phyloP scores from a whole-genome alignment of 2,113 vertebrate species.

The Dasyurus viverrinus region DNA sequence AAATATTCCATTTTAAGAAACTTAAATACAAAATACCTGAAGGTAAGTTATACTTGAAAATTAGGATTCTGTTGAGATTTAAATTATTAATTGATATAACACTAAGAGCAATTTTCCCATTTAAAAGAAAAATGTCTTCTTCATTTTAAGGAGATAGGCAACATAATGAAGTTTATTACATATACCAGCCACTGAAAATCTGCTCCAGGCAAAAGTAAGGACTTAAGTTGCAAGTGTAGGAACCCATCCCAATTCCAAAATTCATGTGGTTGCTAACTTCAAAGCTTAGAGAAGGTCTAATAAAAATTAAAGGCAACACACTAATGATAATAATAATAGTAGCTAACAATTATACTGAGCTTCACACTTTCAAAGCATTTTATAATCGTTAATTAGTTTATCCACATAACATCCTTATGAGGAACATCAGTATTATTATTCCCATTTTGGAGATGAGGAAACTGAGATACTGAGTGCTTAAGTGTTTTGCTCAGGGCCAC shows the following conservation, averaged over 20 bases:
- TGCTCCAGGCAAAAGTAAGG: constrained; percentile 58
- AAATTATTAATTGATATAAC: constrained; percentile 68
- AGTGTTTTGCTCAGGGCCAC: constrained; percentile 39
- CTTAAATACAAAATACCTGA: constrained; percentile 61
- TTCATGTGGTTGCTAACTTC: constrained; percentile 73
- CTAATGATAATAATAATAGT: constrained; percentile 72
- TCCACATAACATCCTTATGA: constrained; percentile 65
- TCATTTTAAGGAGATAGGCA: constrained; percentile 55
- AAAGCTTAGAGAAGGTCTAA: constrained; percentile 66
- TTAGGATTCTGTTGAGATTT: constrained; percentile 26
- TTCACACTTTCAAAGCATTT: constrained; percentile 73
- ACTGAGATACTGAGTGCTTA: constrained; percentile 64
- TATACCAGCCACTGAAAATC: constrained; percentile 41
- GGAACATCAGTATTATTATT: constrained; percentile 70
- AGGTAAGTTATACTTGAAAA: constrained; percentile 57
- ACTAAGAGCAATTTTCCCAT: constrained; percentile 60
- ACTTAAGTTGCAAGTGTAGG: constrained; percentile 55
- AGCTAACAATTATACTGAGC: constrained; percentile 65
- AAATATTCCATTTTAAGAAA: constrained; percentile 44
- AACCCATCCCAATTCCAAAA: constrained; percentile 53
- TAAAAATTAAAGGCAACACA: constrained; percentile 75
- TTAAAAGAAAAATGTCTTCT: constrained; percentile 56
- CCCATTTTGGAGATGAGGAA: constrained; percentile 71
- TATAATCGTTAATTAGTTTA: constrained; percentile 77
- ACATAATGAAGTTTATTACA: constrained; percentile 66